Conservation (phyloP, 2,113 vertebrate genomes). For the Halichoerus grypus region DNA sequence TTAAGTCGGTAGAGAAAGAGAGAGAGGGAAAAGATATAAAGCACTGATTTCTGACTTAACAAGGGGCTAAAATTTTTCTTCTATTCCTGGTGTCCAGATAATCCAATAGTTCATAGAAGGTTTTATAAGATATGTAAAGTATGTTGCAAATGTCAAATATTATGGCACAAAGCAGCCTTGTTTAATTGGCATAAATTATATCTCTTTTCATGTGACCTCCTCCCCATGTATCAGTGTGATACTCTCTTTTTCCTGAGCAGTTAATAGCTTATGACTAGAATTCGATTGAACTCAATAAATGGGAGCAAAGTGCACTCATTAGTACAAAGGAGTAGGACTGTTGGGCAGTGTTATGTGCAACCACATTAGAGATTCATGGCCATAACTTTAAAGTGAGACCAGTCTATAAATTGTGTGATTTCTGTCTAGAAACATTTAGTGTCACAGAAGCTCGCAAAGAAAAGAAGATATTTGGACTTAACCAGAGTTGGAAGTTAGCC, state of each 20-base stretch:
- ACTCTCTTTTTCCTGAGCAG: background rate
- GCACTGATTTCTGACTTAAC: background rate
- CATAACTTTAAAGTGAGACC: background rate
- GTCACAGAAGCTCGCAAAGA: background rate
- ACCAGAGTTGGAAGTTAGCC: constrained; percentile 11
- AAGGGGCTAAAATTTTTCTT: background rate
- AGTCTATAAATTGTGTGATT: background rate
- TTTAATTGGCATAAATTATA: background rate
- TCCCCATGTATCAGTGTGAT: background rate
- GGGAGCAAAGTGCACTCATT: background rate
- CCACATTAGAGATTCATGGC: background rate
- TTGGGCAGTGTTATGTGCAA: background rate
- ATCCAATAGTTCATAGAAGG: background rate
- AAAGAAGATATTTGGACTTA: background rate
- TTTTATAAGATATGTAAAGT: background rate
- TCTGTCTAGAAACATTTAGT: background rate
- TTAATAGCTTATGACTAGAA: background rate
- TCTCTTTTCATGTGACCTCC: background rate
- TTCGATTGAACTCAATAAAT: background rate
- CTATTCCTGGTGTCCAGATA: background rate
- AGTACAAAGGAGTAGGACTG: background rate
- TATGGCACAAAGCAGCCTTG: background rate
- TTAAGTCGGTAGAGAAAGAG: background rate
- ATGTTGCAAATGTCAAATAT: background rate
- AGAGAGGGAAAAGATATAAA: background rate